phyloP scores from a whole-genome alignment of 2,113 vertebrate species.

The Puma concolor region DNA sequence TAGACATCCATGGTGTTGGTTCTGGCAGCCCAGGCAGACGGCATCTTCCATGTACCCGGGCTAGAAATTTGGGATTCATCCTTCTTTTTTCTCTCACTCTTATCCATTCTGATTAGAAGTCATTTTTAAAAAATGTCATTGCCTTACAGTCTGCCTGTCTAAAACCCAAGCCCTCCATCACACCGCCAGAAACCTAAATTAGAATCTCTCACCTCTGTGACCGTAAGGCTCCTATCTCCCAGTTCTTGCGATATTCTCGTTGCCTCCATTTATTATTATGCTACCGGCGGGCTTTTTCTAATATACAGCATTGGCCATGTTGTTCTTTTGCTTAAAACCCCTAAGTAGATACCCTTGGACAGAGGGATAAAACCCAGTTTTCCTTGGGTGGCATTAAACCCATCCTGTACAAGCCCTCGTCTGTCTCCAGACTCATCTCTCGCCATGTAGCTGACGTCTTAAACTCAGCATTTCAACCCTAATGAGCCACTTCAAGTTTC shows the following conservation, averaged over 20 bases:
- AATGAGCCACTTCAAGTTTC: not conserved
- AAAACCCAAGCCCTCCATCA: not conserved
- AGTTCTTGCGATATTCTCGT: not conserved
- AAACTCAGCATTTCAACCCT: not conserved
- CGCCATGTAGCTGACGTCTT: not conserved
- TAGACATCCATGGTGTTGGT: not conserved
- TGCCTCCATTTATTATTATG: not conserved
- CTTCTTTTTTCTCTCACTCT: not conserved
- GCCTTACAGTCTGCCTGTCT: not conserved
- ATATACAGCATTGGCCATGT: not conserved
- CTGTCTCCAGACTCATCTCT: not conserved
- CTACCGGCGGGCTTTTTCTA: too few species aligned
- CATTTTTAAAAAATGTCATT: not conserved
- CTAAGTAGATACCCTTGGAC: not conserved
- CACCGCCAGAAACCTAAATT: not conserved
- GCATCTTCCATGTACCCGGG: not conserved
- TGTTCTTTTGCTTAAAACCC: not conserved
- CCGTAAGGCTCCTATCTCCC: not conserved
- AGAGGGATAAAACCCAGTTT: not conserved
- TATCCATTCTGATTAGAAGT: not conserved
- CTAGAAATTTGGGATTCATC: not conserved
- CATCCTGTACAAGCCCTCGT: fast-evolving
- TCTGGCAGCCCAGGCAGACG: not conserved
- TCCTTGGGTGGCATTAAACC: too few species aligned
- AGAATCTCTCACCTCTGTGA: not conserved